Conservation (phyloP, 2,113 vertebrate species). For the Zosterops japonicus region DNA sequence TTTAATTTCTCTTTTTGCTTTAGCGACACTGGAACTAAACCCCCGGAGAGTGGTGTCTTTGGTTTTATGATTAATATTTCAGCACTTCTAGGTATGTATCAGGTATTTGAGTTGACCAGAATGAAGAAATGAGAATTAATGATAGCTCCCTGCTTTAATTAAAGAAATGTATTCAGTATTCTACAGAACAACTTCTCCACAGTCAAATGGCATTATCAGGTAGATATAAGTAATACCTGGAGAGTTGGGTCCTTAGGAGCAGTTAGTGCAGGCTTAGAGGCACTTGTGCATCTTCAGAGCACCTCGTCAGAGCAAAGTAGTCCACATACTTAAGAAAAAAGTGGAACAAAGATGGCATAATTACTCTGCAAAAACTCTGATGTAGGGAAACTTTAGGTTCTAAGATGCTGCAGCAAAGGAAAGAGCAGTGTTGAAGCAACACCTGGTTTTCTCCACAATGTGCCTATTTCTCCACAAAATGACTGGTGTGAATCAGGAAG, state of each 20-base stretch:
- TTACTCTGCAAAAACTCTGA: background rate
- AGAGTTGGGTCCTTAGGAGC: background rate
- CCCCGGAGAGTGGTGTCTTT: constrained; percentile 94
- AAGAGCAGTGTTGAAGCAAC: background rate
- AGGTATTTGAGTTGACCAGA: background rate
- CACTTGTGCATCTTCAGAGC: background rate
- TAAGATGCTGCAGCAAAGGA: background rate
- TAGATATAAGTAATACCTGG: background rate
- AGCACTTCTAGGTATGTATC: constrained; percentile 85
- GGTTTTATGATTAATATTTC: constrained; percentile 92
- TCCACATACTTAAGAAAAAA: background rate
- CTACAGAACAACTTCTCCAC: background rate
- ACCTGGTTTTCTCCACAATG: background rate
- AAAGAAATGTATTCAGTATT: background rate
- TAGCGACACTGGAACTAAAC: constrained; percentile 87
- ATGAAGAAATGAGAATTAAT: background rate
- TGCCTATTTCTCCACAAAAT: background rate
- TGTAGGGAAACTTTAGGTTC: background rate
- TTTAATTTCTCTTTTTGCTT: constrained; percentile 29
- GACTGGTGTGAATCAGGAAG: background rate
- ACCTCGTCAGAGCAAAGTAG: background rate
- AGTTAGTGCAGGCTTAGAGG: background rate
- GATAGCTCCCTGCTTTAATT: background rate
- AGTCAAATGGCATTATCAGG: background rate
- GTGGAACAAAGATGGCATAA: background rate